Base-by-base conservation (phyloP, 1,140 invertebrate genomes). In the Ooceraea biroi region DNA sequence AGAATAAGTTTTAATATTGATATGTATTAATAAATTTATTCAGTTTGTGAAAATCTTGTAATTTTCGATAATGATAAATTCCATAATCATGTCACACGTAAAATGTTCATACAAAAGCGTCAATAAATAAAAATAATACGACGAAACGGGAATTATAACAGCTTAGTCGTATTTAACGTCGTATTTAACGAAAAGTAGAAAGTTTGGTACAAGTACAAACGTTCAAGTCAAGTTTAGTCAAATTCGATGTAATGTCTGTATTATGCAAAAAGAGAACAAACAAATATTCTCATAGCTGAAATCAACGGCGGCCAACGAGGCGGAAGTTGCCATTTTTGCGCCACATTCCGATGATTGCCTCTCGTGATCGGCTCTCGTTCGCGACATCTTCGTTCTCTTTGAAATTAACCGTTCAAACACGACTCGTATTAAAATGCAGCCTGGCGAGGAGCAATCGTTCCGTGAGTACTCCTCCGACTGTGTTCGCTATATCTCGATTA, bases 361-460 rank as follows among this genome's bases (percentile, higher is more conserved):
- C 65, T 55, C 10, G 7, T 44, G 48, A 41, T 41, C 30, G 46
- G 27, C 17, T 27, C 30, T 78, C 48, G 61, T 44, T 78, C 65
- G n/a, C 48, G 50, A 68, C 65, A 55, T 69, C 50, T 57, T 44
- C 22, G 14, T 78, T 55, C 48, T 69, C 12, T 78, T 78, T 57
- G 65, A 69, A 69, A 78, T 78, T 69, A 69, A 78, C 22, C 36
- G 63, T 78, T 78, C 63, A 69, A 78, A 69, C 36, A 60, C 22
- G 22, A 25, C 55, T 78, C 17, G 36, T 78, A 69, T 78, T 57
- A 78, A 78, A 78, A 55, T 41, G 12, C 65, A 57, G 36, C 19
- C 5, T 14, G 4, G 1, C 7, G 17, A 14, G 22, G 25, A 69
- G 46, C 11, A 57, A 57, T 44, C 48, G 5, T 58, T 73, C 17